Evolutionary conservation across 2,797 vertebrate genomes (phyloP), one percentile per base, ranked within the genome.

Genomic region (Myoxocephalus aenaeus): DNA sequence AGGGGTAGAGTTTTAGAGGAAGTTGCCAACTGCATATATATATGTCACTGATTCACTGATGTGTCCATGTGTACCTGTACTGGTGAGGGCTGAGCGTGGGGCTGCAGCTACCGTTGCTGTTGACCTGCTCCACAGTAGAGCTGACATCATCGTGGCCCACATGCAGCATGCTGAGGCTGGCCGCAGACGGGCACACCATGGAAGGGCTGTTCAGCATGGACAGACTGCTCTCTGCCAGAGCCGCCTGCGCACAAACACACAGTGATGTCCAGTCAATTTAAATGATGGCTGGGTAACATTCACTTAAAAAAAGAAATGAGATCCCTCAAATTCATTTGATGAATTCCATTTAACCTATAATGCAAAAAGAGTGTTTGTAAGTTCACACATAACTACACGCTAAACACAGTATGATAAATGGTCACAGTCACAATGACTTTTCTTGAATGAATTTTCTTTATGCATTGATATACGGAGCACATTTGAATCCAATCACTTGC

Each of bases 91-190:
- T 99, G 79, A 99, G 97, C 27, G 97, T 97, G 0, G 98, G 98
- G 94, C 97, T 98, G 95, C 95, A 99, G 96, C 97, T 98, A 87
- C 97, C 97, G 0, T 99, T 99, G 93, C 98, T 99, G 95, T 98
- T 96, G 89, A 98, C 97, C 79, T 98, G 97, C 92, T 99, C 98
- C 93, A 97, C 96, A 0, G 98, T 97, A 93, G 97, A 97, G 89
- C 98, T 99, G 89, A 97, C 95, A 11, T 99, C 98, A 50, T 99
- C 98, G 14, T 99, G 98, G 87, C 97, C 96, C 90, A 98, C 95
- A 63, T 98, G 97, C 90, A 98, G 95, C 95, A 98, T 97, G 94
- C 96, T 97, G 79, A 96, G 94, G 68, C 97, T 96, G 92, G 96
- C 93, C 0, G 96, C 97, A 87, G 97, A 96, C 3, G 93, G 96